Percentiles rank a stretch among this genome's conserved stretches.
phyloP scores from a whole-genome alignment of 2,888 invertebrate species.

The Athripsodes cinereus region DNA sequence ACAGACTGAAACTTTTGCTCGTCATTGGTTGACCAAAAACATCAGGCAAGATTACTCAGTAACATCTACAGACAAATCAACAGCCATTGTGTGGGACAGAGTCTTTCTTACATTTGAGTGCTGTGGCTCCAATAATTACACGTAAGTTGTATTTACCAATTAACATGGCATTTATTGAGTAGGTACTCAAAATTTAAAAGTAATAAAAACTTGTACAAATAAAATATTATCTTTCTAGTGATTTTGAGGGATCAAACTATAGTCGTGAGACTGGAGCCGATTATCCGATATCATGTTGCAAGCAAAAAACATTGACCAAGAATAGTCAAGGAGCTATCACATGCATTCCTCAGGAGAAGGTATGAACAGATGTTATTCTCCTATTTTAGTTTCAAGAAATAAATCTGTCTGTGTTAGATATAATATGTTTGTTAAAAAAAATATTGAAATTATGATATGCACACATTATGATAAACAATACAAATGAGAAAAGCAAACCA shows the following conservation, averaged over 20 bases:
- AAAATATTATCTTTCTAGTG: conserved; percentile 2
- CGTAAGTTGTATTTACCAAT: background rate
- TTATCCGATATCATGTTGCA: conserved; percentile 7
- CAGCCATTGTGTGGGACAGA: conserved; percentile 1
- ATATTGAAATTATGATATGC: no score
- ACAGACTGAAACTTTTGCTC: conserved; percentile 3
- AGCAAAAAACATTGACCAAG: background rate
- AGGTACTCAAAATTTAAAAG: no score
- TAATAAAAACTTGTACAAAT: background rate
- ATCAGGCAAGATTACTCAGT: background rate
- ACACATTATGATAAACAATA: no score
- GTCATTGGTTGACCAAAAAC: conserved; percentile 1
- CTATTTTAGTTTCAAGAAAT: no score
- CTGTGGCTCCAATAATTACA: conserved; percentile 8
- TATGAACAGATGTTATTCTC: background rate
- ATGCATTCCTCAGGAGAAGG: conserved; percentile 6
- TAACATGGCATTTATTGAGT: no score
- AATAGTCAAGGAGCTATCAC: background rate
- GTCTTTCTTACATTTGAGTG: conserved; percentile 6
- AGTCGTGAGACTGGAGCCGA: background rate
- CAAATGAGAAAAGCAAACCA: no score
- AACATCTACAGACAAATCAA: background rate
- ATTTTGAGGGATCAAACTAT: conserved; percentile 6
- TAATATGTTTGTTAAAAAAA: no score
- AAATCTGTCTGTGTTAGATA: no score